Evolutionary conservation across 2,888 invertebrate species (phyloP).

Genomic region (Drosophila mimica): DNA sequence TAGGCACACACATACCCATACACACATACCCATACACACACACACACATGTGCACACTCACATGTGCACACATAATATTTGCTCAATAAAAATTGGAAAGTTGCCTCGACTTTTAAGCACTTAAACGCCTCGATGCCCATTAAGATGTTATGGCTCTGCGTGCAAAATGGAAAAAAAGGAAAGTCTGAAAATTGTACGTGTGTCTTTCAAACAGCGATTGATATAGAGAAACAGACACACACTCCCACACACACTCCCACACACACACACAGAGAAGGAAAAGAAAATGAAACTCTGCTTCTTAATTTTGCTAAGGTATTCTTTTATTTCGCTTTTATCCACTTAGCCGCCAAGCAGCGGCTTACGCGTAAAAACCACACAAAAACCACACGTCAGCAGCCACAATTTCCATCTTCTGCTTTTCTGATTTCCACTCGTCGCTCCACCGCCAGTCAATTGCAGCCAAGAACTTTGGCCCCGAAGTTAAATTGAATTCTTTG

Average conservation of each 20-base stretch:
- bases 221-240: neutral
- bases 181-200: slow-evolving; percentile 1
- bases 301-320: slow-evolving; percentile 33
- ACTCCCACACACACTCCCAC: neutral
- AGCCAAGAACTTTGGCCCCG: slow-evolving; percentile 52
- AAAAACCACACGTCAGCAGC: slow-evolving; percentile 54
- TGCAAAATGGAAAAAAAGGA: slow-evolving; percentile 9
- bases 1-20: slow-evolving; percentile 28
- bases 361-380: slow-evolving; percentile 10
- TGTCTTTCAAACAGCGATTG: slow-evolving; percentile 22
- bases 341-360: slow-evolving; percentile 8
- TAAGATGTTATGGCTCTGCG: slow-evolving; percentile 43
- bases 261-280: neutral
- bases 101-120: slow-evolving; percentile 65
- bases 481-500: slow-evolving; percentile 72
- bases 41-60: slow-evolving; percentile 20
- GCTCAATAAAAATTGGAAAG: slow-evolving; percentile 74
- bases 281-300: neutral
- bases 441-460: slow-evolving; percentile 51
- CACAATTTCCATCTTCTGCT: slow-evolving; percentile 10
- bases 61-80: slow-evolving; percentile 40
- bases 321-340: slow-evolving; percentile 40
- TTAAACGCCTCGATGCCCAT: slow-evolving; percentile 59
- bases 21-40: slow-evolving; percentile 25
- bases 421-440: neutral